These are phyloP conservation scores for Drosophila eohydei DNA, from an alignment of 2,888 invertebrate genomes.

Conservation along the genomic window DNA sequence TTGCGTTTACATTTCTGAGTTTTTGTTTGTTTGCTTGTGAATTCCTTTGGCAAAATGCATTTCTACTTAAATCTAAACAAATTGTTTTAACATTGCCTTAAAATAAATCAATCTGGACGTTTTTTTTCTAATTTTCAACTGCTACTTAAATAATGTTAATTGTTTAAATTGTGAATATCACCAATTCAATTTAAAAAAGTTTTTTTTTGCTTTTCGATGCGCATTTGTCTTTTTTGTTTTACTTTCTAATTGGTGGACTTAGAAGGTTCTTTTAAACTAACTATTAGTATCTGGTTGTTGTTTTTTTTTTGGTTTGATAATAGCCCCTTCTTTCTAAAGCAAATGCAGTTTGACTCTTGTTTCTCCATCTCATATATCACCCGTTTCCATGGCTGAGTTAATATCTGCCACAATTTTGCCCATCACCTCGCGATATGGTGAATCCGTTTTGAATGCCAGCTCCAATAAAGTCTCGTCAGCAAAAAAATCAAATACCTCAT, in stretches of 20 bases:
- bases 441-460: conserved; percentile 87
- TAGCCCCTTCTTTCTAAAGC: conserved; percentile 62
- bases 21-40: conserved; percentile 36
- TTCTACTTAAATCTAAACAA: conserved; percentile 51
- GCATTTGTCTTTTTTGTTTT: conserved; percentile 6
- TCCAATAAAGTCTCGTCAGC: conserved; percentile 88
- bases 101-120: conserved; percentile 75
- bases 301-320: conserved; percentile 65
- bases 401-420: conserved; percentile 88
- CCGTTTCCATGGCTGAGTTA: conserved; percentile 88
- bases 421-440: conserved; percentile 88
- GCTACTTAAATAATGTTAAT: conserved; percentile 50
- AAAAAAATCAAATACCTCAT: conserved; percentile 91
- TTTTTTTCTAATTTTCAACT: conserved; percentile 35
- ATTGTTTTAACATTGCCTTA: conserved; percentile 69
- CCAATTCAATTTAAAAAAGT: conserved; percentile 57
- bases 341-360: conserved; percentile 19
- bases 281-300: conserved; percentile 35
- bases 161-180: conserved; percentile 65
- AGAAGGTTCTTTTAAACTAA: conserved; percentile 49
- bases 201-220: conserved; percentile 27
- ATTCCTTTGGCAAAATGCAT: conserved; percentile 77
- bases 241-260: conserved; percentile 57
- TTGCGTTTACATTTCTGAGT: conserved; percentile 47
- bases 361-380: conserved; percentile 86